phyloP scores from a whole-genome alignment of 2,113 vertebrate genomes.

The Herpetotheres cachinnans region DNA sequence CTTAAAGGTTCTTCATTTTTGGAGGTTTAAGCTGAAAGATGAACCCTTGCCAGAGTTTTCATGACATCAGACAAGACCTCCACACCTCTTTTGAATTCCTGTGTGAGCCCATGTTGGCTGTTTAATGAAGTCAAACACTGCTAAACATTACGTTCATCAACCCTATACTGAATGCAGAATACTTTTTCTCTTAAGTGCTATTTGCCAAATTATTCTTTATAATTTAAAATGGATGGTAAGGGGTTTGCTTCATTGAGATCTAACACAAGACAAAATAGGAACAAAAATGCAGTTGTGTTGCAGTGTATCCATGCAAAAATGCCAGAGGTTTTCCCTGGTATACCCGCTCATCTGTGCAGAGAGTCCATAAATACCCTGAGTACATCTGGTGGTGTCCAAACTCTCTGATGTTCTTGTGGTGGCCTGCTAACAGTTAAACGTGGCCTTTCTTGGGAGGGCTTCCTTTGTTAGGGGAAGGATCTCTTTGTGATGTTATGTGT shows the following conservation, averaged over 20 bases:
- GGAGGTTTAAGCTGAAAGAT: not conserved
- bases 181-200: not conserved
- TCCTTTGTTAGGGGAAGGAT: not conserved
- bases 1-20: not conserved
- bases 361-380: rapidly evolving
- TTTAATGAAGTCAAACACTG: not conserved
- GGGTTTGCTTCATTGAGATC: not conserved
- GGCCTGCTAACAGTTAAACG: not conserved
- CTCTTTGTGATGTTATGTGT: not conserved
- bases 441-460: not conserved
- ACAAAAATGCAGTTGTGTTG: not conserved
- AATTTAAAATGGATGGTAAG: not conserved
- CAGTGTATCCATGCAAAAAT: not conserved
- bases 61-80: not conserved
- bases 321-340: not conserved
- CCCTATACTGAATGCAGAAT: not conserved
- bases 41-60: not conserved
- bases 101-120: not conserved
- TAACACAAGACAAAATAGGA: not conserved
- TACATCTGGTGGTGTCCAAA: not conserved
- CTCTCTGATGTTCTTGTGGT: not conserved
- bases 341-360: not conserved
- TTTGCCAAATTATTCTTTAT: not conserved
- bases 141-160: not conserved
- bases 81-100: not conserved